Evolutionary conservation across 2,888 invertebrate genomes (phyloP).

Genomic region (Aphrophora alni): DNA sequence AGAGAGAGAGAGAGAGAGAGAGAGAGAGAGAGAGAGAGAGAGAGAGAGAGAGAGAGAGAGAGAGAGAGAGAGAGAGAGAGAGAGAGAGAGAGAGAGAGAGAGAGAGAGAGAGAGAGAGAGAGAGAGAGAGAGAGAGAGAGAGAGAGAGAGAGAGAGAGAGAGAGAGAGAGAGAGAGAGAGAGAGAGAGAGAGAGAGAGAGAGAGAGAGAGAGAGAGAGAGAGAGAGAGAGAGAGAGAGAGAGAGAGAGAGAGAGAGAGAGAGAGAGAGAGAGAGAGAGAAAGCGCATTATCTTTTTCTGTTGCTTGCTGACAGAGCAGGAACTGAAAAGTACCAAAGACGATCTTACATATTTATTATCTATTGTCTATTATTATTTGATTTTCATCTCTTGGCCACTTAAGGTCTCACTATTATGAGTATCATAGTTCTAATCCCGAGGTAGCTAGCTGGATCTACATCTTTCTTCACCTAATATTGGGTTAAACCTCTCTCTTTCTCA

Average conservation of each 20-base stretch:
- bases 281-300: not conserved
- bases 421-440: no score
- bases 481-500: no score
- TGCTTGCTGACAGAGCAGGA: no score
- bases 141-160: conserved; percentile 13
- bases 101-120: conserved; percentile 13
- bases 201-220: conserved; percentile 13
- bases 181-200: conserved; percentile 13
- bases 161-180: conserved; percentile 13
- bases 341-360: no score
- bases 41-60: conserved; percentile 13
- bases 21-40: conserved; percentile 13
- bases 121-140: conserved; percentile 13
- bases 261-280: conserved; percentile 11
- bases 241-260: conserved; percentile 13
- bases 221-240: conserved; percentile 13
- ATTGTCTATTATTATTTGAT: no score
- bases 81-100: conserved; percentile 13
- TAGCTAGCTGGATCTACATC: no score
- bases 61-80: conserved; percentile 13
- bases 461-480: no score
- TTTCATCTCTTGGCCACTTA: no score
- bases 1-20: conserved; percentile 12
- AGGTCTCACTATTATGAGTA: no score
- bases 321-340: no score